Evolutionary conservation across 2,797 vertebrate species (phyloP), one percentile per base, ranked within the genome.

Genomic region (Furcifer pardalis): DNA sequence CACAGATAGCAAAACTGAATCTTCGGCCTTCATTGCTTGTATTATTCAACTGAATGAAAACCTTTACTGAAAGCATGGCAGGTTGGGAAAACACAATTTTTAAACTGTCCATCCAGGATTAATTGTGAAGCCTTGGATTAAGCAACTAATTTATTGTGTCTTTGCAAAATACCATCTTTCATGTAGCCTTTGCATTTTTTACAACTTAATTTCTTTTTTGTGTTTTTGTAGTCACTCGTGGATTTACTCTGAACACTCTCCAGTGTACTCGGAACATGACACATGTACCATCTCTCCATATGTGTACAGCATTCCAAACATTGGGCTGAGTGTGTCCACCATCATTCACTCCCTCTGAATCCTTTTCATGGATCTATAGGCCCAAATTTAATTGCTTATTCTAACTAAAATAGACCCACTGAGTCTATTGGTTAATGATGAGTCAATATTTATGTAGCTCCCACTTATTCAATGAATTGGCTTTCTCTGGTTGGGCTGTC

Each of bases 11-110:
- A 88, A 77, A 90, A 87, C 32, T 91, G 88, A 91, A 91, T 89
- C 77, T 80, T 27, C 74, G 78, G 7, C 82, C 83, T 87, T 75
- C 75, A 37, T 62, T 79, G 56, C 78, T 66, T 85, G 91, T 92
- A 92, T 92, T 92, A 88, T 88, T 93, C 82, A 84, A 73, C 84
- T 90, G 74, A 62, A 89, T 86, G 69, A 78, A 89, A 94, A 90
- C 37, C 77, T 90, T 90, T 66, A 84, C 71, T 88, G 89, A 90
- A 90, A 30, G 76, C 37, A 8, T 88, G 59, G 86, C 84, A 62
- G 85, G 81, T 75, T 89, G 73, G 52, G 81, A 81, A 86, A 59
- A 56, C 40, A 69, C 79, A 30, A 74, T 84, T 82, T 81, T 71
- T 78, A 76, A 89, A 81, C 46, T 79, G 66, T 42, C 49, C 72